Evolutionary conservation across 2,888 invertebrate genomes (phyloP).

Genomic region (Pediacus dermestoides): DNA sequence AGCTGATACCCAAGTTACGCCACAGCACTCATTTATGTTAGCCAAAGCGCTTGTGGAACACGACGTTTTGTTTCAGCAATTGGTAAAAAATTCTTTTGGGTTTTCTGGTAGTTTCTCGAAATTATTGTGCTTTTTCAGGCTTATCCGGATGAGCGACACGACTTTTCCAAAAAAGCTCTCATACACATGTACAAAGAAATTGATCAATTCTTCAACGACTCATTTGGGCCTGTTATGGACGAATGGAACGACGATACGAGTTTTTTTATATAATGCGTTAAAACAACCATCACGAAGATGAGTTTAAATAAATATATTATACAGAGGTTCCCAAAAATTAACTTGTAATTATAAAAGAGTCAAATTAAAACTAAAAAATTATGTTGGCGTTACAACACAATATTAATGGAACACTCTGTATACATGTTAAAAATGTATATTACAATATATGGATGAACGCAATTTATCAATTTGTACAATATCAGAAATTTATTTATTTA

Average conservation of each 20-base stretch:
- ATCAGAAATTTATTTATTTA: no score
- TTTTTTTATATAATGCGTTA: slow-evolving; percentile 44
- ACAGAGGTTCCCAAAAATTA: no score
- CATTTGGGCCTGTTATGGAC: slow-evolving; percentile 59
- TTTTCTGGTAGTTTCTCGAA: background rate
- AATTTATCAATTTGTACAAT: no score
- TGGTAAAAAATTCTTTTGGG: slow-evolving; percentile 57
- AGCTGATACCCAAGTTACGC: slow-evolving; percentile 80
- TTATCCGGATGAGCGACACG: slow-evolving; percentile 83
- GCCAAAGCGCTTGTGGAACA: slow-evolving; percentile 78
- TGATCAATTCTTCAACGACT: slow-evolving; percentile 83
- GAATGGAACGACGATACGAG: slow-evolving; percentile 48
- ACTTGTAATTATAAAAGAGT: no score
- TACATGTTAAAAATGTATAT: no score
- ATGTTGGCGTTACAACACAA: background rate
- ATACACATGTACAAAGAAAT: slow-evolving; percentile 79
- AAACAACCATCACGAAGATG: no score
- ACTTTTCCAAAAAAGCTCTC: slow-evolving; percentile 63
- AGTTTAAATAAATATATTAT: no score
- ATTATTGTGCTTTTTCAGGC: slow-evolving; percentile 55
- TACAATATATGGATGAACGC: no score
- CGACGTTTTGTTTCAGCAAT: slow-evolving; percentile 77
- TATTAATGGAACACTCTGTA: no score
- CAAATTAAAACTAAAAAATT: background rate
- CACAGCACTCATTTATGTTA: slow-evolving; percentile 81